These are phyloP conservation scores for Neogale vison DNA, from an alignment of 2,113 vertebrate genomes.

Conservation along the genomic window DNA sequence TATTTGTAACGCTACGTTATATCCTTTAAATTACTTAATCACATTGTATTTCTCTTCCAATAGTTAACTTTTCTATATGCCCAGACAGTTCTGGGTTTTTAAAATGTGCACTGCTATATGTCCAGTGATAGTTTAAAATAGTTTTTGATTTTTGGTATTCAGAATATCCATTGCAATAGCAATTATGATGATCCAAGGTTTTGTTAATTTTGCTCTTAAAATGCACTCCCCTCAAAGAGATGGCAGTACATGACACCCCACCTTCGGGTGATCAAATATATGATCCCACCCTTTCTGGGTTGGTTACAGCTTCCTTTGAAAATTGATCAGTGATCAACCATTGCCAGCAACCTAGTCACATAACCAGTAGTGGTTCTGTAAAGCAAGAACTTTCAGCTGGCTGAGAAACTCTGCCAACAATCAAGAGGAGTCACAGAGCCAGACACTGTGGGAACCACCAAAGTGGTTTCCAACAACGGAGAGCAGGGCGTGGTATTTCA, in stretches of 20 bases:
- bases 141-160: conserved; percentile 57
- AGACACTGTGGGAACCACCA: not conserved
- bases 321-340: not conserved
- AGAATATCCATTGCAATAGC: conserved; percentile 24
- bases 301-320: not conserved
- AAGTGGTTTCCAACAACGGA: not conserved
- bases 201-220: conserved; percentile 22
- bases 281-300: not conserved
- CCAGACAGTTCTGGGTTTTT: conserved; percentile 31
- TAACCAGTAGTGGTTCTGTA: not conserved
- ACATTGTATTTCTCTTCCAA: conserved; percentile 25
- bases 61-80: conserved; percentile 25
- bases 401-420: conserved; percentile 17
- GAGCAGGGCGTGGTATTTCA: not conserved
- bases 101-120: conserved; percentile 19
- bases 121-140: conserved; percentile 13
- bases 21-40: conserved; percentile 54
- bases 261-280: not conserved
- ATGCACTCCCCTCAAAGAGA: not conserved
- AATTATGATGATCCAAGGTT: not conserved
- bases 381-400: not conserved
- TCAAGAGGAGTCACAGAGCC: not conserved
- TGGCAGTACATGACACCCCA: not conserved
- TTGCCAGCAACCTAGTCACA: not conserved
- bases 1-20: conserved; percentile 43